Evolutionary conservation across 2,113 vertebrate species (phyloP), one percentile per base, ranked within the genome.

Genomic region (Balaeniceps rex): DNA sequence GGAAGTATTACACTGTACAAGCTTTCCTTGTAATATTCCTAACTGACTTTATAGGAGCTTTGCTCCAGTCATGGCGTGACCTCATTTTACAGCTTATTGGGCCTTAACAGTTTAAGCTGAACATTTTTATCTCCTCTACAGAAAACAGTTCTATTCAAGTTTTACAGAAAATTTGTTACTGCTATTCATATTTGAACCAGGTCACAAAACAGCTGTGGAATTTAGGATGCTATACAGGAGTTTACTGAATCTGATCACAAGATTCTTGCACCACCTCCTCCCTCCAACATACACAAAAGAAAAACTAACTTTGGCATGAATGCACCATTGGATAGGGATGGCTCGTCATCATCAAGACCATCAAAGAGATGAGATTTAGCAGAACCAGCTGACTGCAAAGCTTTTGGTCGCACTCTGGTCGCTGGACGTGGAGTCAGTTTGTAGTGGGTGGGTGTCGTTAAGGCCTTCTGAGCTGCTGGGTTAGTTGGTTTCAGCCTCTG

Each of bases 401-500:
- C 99, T 90, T 99, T 99, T 9, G 99, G 99, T 3, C 99, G 98
- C 29, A 99, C 99, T 8, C 99, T 93, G 21, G 99, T 99, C 0
- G 99, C 99, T 0, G 99, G 99, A 1, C 99, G 99, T 0, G 99
- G 99, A 1, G 99, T 99, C 93, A 99, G 96, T 94, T 99, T 99
- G 98, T 99, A 99, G 97, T 99, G 99, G 9, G 99, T 99, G 60
- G 99, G 99, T 1, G 99, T 99, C 1, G 99, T 99, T 87, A 99
- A 92, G 38, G 99, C 99, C 94, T 99, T 99, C 98, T 99, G 99
- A 14, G 99, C 99, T 3, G 99, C 99, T 2, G 99, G 99, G 96
- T 99, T 99, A 31, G 99, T 99, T 5, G 99, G 99, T 78, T 99
- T 99, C 92, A 99, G 98, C 74, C 99, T 98, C 99, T 99, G 98